Percentiles rank a stretch among this genome's conserved stretches.
Evolutionary conservation across 2,113 vertebrate genomes (phyloP).

Genomic region (Malurus melanocephalus): DNA sequence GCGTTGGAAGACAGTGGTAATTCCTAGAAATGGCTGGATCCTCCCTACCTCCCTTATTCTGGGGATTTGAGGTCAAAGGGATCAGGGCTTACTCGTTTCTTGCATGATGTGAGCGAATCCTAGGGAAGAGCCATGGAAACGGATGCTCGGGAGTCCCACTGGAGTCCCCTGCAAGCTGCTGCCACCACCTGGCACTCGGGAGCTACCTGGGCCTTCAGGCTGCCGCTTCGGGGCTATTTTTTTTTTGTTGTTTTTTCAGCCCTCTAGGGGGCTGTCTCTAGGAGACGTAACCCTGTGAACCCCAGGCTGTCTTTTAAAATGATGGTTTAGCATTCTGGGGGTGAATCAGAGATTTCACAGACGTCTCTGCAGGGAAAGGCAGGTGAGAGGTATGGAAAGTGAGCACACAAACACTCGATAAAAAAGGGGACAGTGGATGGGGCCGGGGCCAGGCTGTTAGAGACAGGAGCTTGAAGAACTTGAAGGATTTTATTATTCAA

Average conservation of each 20-base stretch:
- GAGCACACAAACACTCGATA: neutral
- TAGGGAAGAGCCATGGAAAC: neutral
- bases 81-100: neutral
- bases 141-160: neutral
- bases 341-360: neutral
- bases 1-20: neutral
- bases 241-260: neutral
- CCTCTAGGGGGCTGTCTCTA: neutral
- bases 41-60: neutral
- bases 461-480: neutral
- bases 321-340: neutral
- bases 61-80: neutral
- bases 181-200: neutral
- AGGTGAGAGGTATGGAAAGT: neutral
- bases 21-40: neutral
- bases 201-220: neutral
- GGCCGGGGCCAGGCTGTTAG: neutral
- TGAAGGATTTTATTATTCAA: neutral
- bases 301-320: fast-evolving
- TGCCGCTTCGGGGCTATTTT: neutral
- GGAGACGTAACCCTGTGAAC: neutral
- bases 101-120: neutral
- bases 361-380: neutral
- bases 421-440: neutral
- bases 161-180: neutral